Evolutionary conservation across 2,113 vertebrate species (phyloP).

Genomic region (Todiramphus chloris): DNA sequence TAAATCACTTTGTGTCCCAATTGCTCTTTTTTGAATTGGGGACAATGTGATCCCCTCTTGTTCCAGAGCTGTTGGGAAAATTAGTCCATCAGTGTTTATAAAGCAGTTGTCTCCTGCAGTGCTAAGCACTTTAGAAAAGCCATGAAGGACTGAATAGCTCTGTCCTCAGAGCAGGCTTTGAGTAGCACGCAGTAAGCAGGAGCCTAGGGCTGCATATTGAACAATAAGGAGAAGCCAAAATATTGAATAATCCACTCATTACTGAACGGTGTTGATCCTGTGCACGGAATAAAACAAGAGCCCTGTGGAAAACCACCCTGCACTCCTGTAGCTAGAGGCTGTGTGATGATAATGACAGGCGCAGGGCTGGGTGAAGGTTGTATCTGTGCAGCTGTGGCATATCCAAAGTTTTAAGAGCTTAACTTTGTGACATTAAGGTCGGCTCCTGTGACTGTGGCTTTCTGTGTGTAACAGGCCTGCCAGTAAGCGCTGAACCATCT

Average conservation of each 20-base stretch:
- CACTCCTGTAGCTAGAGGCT: background rate
- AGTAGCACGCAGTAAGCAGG: background rate
- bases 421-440: background rate
- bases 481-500: background rate
- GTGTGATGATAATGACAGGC: background rate
- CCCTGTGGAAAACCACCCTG: background rate
- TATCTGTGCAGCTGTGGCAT: background rate
- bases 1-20: background rate
- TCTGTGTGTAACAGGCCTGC: background rate
- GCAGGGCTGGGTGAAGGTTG: background rate
- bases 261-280: background rate
- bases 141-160: constrained; percentile 20
- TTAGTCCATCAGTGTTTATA: constrained; percentile 15
- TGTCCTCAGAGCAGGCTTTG: constrained; percentile 27
- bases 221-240: constrained; percentile 15
- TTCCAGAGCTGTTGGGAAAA: constrained; percentile 24
- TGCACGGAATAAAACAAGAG: background rate
- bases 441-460: background rate
- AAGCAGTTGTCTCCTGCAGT: constrained; percentile 29
- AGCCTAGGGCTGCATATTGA: background rate
- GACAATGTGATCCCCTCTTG: background rate
- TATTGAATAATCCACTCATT: background rate
- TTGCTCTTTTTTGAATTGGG: background rate
- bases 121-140: constrained; percentile 34
- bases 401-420: background rate